Evolutionary conservation across 2,113 vertebrate species (phyloP).

Genomic region (Irena cyanogastra): DNA sequence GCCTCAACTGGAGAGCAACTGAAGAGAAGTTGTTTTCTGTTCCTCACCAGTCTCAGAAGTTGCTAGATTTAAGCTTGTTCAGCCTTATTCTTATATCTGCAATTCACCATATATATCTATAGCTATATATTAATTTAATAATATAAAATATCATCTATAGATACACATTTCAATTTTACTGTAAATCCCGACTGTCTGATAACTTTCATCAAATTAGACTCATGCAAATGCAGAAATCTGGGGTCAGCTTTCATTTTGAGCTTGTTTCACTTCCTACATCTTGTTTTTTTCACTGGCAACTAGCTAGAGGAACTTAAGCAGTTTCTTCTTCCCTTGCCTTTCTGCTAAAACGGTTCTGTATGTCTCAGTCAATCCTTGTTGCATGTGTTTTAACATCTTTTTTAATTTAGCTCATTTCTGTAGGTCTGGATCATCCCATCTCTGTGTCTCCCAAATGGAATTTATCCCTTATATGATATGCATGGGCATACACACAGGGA

Average conservation of each 20-base stretch:
- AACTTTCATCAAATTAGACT: neutral
- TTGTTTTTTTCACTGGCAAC: neutral
- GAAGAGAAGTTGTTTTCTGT: neutral
- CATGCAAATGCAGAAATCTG: neutral
- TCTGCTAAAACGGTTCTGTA: neutral
- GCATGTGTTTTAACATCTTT: neutral
- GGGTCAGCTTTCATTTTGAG: neutral
- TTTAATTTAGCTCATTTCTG: neutral
- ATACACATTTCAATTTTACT: neutral
- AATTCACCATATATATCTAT: neutral
- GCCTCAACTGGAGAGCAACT: neutral
- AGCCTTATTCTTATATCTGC: neutral
- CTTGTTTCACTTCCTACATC: conserved; percentile 43
- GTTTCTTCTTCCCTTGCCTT: neutral
- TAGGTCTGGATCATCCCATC: neutral
- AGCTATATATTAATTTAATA: neutral
- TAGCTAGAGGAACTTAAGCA: neutral
- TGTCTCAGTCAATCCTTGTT: neutral
- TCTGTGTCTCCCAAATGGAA: neutral
- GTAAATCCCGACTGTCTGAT: neutral
- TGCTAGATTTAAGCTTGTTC: neutral
- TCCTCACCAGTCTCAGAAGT: neutral
- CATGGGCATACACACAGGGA: accelerated
- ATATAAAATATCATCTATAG: neutral
- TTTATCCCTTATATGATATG: neutral